Evolutionary conservation across 2,888 invertebrate genomes (phyloP), one percentile per base, ranked within the genome.

Genomic region (Tinea semifulvella): DNA sequence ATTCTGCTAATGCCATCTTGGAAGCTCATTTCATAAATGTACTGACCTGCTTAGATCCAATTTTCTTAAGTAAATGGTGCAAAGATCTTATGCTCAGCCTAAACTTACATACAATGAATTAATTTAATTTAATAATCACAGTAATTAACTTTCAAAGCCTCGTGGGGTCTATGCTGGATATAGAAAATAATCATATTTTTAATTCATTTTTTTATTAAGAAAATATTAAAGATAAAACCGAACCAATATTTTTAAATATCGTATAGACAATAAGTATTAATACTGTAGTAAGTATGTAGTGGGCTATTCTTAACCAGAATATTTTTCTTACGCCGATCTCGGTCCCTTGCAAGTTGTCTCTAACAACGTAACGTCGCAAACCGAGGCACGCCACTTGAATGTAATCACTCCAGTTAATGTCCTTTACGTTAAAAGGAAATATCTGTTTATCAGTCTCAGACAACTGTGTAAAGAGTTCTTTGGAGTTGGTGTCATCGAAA

Each of bases 331-430:
- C 38, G 0, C 46, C 50, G 4, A 38, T 27, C 1, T 46, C 36
- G 2, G 48, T 50, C 4, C 46, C 48, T 14, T 42, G 20, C 0
- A 50, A 16, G 0, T 43, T 46, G 13, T 50, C 50, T 26, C 49
- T 50, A 2, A 50, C 16, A 10, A 50, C 48, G 16, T 47, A 50
- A 4, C 42, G 46, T 7, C 50, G 20, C 0, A 50, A 39, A 0
- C 50, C 50, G 2, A 50, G 40, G 7, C 46, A 49, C 47, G 47
- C 47, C 1, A 42, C 2, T 0, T 35, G n/a, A 2, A 47, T 22
- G 20, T 39, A 38, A 2, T 46, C 45, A 2, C 13, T 10, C 44
- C 48, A 49, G 1, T 20, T 31, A 10, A 50, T 20, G 1, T 47
- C 39, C 2, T 45, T 20, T 0, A 49, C 11, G 11, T 50, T 46